A percentile compares a stretch with the other conserved stretches of the same genome.
These are phyloP conservation scores for Hypselothyrea guttata DNA, from an alignment of 2,888 invertebrate genomes.

Conservation along the genomic window DNA sequence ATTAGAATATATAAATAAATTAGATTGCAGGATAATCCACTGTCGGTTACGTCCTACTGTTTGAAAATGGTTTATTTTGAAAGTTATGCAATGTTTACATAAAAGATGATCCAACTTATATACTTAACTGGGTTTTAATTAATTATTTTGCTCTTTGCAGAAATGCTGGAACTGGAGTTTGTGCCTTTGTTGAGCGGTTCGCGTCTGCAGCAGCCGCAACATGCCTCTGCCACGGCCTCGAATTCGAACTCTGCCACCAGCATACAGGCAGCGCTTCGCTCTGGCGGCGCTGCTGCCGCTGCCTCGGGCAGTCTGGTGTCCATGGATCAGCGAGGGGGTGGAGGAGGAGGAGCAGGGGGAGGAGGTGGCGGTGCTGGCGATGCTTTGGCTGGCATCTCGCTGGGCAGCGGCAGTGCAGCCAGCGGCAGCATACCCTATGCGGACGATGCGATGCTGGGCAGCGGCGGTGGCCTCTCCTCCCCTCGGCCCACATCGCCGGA, in stretches of 20 bases:
- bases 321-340: conserved; percentile 66
- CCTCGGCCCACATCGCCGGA: conserved; percentile 77
- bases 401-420: conserved; percentile 70
- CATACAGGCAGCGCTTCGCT: conserved; percentile 72
- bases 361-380: conserved; percentile 39
- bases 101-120: too few relatives aligned
- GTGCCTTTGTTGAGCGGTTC: conserved; percentile 73
- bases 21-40: too few relatives aligned
- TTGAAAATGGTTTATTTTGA: too few relatives aligned
- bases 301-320: conserved; percentile 55
- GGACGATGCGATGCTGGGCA: conserved; percentile 64
- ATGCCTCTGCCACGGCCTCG: conserved; percentile 60
- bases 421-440: conserved; percentile 72
- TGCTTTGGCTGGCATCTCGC: conserved; percentile 52
- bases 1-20: too few relatives aligned
- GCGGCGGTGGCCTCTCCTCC: conserved; percentile 51
- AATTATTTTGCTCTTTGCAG: conserved; percentile 34
- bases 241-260: conserved; percentile 80
- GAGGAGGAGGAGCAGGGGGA: conserved; percentile 65
- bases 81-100: too few relatives aligned
- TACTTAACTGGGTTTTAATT: not conserved
- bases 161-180: conserved; percentile 80
- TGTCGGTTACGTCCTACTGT: too few relatives aligned
- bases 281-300: conserved; percentile 44
- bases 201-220: conserved; percentile 66